Evolutionary conservation across 2,797 vertebrate species (phyloP).

Genomic region (Tangara arthus): DNA sequence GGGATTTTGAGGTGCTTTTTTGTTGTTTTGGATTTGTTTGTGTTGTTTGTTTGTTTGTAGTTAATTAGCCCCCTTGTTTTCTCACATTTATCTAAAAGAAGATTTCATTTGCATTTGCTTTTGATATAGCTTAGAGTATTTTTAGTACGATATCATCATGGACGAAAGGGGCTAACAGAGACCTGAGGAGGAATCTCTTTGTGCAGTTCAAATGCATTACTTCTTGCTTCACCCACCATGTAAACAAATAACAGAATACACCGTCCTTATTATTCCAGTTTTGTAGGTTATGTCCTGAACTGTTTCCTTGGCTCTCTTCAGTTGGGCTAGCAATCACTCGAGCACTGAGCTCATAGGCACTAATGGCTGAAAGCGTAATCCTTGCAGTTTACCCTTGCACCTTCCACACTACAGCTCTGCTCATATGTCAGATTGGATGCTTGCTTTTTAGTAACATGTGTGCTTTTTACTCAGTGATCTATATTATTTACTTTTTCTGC

Average conservation of each 20-base stretch:
- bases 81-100: neutral
- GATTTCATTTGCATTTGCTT: neutral
- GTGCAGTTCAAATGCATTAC: neutral
- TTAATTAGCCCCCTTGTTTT: neutral
- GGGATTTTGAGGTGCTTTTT: neutral
- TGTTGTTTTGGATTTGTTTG: neutral
- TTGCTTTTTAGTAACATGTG: neutral
- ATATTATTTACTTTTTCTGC: neutral
- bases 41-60: neutral
- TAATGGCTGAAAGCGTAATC: neutral
- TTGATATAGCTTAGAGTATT: neutral
- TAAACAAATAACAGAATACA: neutral
- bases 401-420: neutral
- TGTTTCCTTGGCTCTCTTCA: neutral
- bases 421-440: neutral
- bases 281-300: neutral
- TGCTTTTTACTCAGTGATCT: neutral
- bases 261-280: neutral
- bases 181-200: neutral
- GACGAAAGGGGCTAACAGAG: neutral
- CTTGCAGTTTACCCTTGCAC: neutral
- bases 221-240: neutral
- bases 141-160: neutral
- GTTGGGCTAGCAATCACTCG: neutral
- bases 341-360: neutral